Evolutionary conservation across 1,140 invertebrate species (phyloP).

Genomic region (Atta colombica): DNA sequence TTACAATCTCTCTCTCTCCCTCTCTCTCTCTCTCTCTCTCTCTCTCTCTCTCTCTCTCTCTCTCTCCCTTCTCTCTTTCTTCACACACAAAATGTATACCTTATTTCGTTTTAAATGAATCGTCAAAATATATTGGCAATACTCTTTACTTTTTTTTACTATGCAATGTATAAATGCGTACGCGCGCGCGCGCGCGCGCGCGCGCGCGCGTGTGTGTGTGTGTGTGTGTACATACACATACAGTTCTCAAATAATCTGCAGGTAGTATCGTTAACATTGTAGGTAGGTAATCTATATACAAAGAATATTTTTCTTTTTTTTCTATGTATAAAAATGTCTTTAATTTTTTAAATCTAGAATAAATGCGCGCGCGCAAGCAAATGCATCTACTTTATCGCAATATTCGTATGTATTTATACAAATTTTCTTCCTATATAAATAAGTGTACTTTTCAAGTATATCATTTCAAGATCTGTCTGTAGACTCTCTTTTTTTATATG

Average conservation of each 20-base stretch:
- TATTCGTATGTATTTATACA: not conserved
- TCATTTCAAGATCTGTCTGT: constrained; percentile 62
- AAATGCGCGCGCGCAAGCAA: too few species aligned
- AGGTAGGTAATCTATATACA: too few species aligned
- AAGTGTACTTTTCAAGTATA: not conserved
- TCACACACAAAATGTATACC: not conserved
- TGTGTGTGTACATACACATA: too few species aligned
- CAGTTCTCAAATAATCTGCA: not conserved
- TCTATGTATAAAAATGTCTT: not conserved
- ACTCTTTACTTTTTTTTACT: too few species aligned
- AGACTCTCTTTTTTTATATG: constrained; percentile 82
- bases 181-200: too few species aligned
- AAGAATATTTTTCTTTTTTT: not conserved
- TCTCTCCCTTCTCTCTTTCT: too few species aligned
- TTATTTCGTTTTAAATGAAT: not conserved
- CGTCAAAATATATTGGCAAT: not conserved
- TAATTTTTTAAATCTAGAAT: not conserved
- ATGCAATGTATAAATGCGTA: too few species aligned
- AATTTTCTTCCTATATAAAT: not conserved
- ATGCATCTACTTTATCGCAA: too few species aligned
- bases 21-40: too few species aligned
- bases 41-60: too few species aligned
- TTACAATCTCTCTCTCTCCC: too few species aligned
- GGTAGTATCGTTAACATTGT: not conserved
- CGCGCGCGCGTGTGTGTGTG: too few species aligned